These are phyloP conservation scores for Elanus axillaris DNA, from an alignment of 2,113 vertebrate species.

Conservation along the genomic window DNA sequence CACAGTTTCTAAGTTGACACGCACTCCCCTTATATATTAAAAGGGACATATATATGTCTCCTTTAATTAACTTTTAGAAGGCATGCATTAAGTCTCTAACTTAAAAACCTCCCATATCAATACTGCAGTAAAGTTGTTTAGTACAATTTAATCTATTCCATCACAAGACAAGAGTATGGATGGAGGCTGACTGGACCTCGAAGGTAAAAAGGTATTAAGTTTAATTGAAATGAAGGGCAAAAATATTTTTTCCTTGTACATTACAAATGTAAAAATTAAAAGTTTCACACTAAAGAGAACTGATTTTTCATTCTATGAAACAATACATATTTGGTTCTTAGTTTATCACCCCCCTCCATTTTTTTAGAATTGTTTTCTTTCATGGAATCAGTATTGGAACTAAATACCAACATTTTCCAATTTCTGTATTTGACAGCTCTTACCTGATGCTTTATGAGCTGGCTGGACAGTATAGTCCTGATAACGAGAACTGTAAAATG, in stretches of 20 bases:
- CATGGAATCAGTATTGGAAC: background rate
- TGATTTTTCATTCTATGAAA: background rate
- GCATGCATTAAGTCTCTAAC: background rate
- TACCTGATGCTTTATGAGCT: slow-evolving; percentile 81
- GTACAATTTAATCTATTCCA: background rate
- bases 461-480: slow-evolving; percentile 74
- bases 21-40: background rate
- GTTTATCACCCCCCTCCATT: background rate
- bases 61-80: background rate
- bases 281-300: background rate
- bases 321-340: background rate
- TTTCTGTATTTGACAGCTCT: background rate
- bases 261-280: background rate
- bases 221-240: background rate
- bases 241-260: background rate
- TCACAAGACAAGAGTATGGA: background rate
- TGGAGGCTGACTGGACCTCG: background rate
- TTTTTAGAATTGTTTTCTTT: background rate
- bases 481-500: slow-evolving; percentile 74
- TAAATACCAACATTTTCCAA: background rate
- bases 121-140: background rate
- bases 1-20: background rate
- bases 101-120: background rate
- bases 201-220: background rate
- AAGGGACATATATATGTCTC: rapidly evolving